Base-by-base conservation (phyloP, 2,797 vertebrate species). In the Melanogrammus aeglefinus region DNA sequence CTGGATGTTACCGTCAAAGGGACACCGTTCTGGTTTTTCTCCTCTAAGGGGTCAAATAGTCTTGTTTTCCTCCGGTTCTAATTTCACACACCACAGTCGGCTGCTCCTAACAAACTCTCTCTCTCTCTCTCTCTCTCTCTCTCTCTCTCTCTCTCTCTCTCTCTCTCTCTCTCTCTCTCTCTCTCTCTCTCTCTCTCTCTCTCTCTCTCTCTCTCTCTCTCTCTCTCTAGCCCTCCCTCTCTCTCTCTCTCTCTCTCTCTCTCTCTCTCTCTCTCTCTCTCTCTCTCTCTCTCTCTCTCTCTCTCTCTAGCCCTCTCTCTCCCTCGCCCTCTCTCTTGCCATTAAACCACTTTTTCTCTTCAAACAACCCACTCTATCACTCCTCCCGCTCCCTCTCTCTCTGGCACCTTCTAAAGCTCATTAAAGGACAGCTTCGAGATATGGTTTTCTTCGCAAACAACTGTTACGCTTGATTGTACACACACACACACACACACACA, bases 271-370 rank as follows among this genome's bases (percentile, higher is more conserved):
- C n/a, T n/a, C n/a, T n/a, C 51, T n/a, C 73, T 72, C 29, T 5
- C 21, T 72, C 2, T 73, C 24, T 21, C 14, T 71, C 31, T 44
- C 41, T 16, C 27, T n/a, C n/a, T n/a, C n/a, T n/a, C n/a, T n/a
- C n/a, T n/a, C n/a, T n/a, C n/a, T n/a, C n/a, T n/a, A n/a, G 38
- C 9, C 69, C 14, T 76, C 79, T 8, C 73, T 71, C 77, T 72
- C 63, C 31, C 27, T 13, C 8, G 38, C 47, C 13, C 21, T 75
- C n/a, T n/a, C n/a, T n/a, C n/a, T n/a, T n/a, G n/a, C 27, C 18
- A 14, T 16, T 57, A 57, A 57, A 57, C 51, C 18, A 6, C 51
- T 47, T 13, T 5, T 14, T 47, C 44, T 47, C 44, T 47, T 47
- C 12, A 41, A 41, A 41, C 39, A 8, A 9, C 7, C 44, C 44